Percentiles rank a stretch among this genome's conserved stretches.
These are phyloP conservation scores for Sinocyclocheilus rhinocerous DNA, from an alignment of 2,113 vertebrate species.

Conservation along the genomic window DNA sequence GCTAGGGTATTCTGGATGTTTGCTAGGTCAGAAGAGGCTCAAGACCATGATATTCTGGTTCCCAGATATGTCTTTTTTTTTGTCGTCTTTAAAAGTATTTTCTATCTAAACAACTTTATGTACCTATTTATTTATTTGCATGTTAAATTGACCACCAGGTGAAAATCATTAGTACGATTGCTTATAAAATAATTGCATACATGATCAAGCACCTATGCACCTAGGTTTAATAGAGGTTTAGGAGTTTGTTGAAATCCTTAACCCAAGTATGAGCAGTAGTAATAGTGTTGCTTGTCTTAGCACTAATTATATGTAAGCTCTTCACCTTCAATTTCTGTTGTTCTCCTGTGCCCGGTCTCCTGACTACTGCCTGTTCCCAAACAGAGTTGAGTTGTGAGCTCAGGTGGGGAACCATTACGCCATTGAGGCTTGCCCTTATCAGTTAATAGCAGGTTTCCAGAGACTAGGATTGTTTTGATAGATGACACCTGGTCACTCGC, in stretches of 20 bases:
- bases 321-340: neutral
- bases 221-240: neutral
- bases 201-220: neutral
- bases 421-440: constrained; percentile 72
- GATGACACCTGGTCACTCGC: constrained; percentile 72
- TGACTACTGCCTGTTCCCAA: constrained; percentile 30
- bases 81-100: neutral
- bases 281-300: neutral
- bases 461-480: constrained; percentile 76
- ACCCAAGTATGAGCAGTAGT: neutral
- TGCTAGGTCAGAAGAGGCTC: neutral
- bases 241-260: neutral
- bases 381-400: constrained; percentile 60
- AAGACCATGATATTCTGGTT: neutral
- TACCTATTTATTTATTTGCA: neutral
- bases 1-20: neutral
- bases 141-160: neutral
- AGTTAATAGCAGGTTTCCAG: constrained; percentile 78
- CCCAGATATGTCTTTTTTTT: neutral
- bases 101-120: neutral
- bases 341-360: neutral
- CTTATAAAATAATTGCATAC: neutral
- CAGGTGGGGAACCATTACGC: constrained; percentile 74
- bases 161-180: neutral
- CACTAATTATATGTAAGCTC: neutral